Conservation (phyloP, 2,113 vertebrate genomes). For the Pao palembangensis region DNA sequence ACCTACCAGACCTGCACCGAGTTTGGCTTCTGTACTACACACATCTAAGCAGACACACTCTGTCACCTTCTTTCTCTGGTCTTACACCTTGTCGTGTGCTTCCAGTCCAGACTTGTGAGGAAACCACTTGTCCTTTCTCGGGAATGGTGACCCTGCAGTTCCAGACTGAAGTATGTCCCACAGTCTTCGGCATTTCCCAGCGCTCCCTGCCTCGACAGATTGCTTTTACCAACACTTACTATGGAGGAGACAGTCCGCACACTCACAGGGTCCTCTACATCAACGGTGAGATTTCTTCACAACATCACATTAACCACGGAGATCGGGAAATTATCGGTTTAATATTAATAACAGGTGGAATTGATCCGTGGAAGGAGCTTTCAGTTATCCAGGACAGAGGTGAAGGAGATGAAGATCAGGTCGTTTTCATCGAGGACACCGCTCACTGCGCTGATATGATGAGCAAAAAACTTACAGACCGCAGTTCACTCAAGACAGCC, state of each 20-base stretch:
- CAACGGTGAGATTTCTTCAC: slow-evolving; percentile 66
- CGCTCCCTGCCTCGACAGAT: slow-evolving; percentile 64
- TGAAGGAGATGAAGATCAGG: slow-evolving; percentile 35
- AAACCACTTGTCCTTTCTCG: slow-evolving; percentile 76
- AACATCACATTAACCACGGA: too few species aligned
- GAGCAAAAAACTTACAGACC: slow-evolving; percentile 32
- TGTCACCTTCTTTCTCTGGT: neutral
- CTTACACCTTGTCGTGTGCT: neutral
- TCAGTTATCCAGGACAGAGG: slow-evolving; percentile 60
- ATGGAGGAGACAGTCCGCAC: slow-evolving; percentile 68
- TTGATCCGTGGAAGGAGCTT: slow-evolving; percentile 75
- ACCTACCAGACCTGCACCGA: slow-evolving; percentile 84
- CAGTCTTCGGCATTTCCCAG: slow-evolving; percentile 75
- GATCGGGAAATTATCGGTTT: too few species aligned
- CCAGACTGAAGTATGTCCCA: slow-evolving; percentile 68
- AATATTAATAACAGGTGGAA: slow-evolving; percentile 55
- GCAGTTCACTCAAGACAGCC: slow-evolving; percentile 57
- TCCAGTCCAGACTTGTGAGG: slow-evolving; percentile 81
- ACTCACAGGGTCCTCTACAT: slow-evolving; percentile 74
- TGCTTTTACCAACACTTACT: slow-evolving; percentile 80
- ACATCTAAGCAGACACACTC: slow-evolving; percentile 1
- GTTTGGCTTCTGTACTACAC: slow-evolving; percentile 82
- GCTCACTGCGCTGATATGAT: slow-evolving; percentile 78
- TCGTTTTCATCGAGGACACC: slow-evolving; percentile 67
- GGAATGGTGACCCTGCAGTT: slow-evolving; percentile 63